These are phyloP conservation scores for Acrobasis suavella DNA, from an alignment of 2,888 invertebrate genomes.

Conservation along the genomic window DNA sequence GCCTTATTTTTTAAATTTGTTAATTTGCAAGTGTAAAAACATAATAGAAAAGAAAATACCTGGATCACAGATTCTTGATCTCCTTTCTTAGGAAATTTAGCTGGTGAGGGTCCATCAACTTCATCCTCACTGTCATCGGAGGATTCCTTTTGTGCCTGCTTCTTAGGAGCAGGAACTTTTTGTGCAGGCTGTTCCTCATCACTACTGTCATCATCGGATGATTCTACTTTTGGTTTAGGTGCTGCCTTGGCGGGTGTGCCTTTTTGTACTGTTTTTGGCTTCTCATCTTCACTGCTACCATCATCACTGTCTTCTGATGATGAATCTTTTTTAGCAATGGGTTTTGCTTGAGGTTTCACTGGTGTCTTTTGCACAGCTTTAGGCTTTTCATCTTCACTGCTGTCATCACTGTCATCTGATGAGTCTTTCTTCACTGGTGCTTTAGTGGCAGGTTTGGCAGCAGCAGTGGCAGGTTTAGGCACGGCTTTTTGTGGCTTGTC, in stretches of 20 bases:
- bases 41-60: slow-evolving; percentile 35
- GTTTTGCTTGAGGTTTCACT: slow-evolving; percentile 36
- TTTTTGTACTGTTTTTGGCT: slow-evolving; percentile 43
- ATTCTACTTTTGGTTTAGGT: slow-evolving; percentile 38
- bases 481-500: slow-evolving; percentile 42
- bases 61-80: slow-evolving; percentile 36
- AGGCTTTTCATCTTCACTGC: slow-evolving; percentile 53
- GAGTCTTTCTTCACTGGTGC: slow-evolving; percentile 55
- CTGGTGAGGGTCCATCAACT: slow-evolving; percentile 46
- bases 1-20: not conserved
- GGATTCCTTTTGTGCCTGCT: slow-evolving; percentile 36
- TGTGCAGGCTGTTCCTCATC: slow-evolving; percentile 49
- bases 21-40: not conserved
- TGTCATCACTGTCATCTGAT: slow-evolving; percentile 57
- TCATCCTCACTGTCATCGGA: slow-evolving; percentile 42
- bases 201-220: slow-evolving; percentile 42
- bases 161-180: slow-evolving; percentile 41
- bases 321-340: slow-evolving; percentile 33
- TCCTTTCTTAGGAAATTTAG: slow-evolving; percentile 49
- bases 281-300: slow-evolving; percentile 57
- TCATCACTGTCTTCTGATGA: slow-evolving; percentile 46
- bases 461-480: slow-evolving; percentile 31
- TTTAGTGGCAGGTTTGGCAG: slow-evolving; percentile 40
- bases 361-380: slow-evolving; percentile 30
- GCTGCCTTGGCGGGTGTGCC: slow-evolving; percentile 31